phyloP scores from a whole-genome alignment of 30 jellyfish, hydroid and myxozoan genomes.

The Chrysaora quinquecirrha region DNA sequence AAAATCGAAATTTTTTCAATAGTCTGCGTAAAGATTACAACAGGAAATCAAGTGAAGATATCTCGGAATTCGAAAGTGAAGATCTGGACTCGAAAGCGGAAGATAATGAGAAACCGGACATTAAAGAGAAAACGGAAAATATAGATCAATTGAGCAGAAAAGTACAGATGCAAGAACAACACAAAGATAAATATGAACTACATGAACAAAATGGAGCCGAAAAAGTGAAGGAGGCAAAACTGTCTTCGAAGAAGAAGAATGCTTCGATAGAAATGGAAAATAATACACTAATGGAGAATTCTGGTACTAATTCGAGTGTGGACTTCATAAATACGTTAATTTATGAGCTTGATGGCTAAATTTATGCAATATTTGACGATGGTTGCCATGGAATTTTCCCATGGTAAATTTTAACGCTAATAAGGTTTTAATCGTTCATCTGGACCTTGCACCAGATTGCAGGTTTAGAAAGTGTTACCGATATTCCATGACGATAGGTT shows the following conservation, averaged over 20 bases:
- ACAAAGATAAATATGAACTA: too few relatives aligned
- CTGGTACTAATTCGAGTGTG: slow-evolving; percentile 5
- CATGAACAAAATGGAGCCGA: too few relatives aligned
- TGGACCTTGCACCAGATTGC: too few relatives aligned
- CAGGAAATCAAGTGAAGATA: not conserved
- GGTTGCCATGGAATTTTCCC: too few relatives aligned
- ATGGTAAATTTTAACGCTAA: too few relatives aligned
- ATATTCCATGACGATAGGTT: too few relatives aligned
- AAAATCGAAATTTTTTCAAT: slow-evolving; percentile 40
- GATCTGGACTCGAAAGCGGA: not conserved
- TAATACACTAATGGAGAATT: not conserved
- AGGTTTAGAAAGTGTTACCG: too few relatives aligned
- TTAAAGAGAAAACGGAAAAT: not conserved
- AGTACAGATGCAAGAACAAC: too few relatives aligned
- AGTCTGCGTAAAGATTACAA: slow-evolving; percentile 18
- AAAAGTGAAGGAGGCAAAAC: not conserved
- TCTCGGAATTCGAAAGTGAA: not conserved
- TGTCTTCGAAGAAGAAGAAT: slow-evolving; percentile 32
- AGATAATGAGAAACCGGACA: not conserved
- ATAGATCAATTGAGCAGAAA: not conserved
- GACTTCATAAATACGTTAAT: slow-evolving; percentile 40
- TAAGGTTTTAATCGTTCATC: too few relatives aligned
- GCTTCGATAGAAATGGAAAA: slow-evolving; percentile 10
- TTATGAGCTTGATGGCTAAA: slow-evolving; percentile 44
- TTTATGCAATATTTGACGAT: too few relatives aligned